Evolutionary conservation across 2,888 invertebrate species (phyloP).

Genomic region (Eugnorisma glareosa): DNA sequence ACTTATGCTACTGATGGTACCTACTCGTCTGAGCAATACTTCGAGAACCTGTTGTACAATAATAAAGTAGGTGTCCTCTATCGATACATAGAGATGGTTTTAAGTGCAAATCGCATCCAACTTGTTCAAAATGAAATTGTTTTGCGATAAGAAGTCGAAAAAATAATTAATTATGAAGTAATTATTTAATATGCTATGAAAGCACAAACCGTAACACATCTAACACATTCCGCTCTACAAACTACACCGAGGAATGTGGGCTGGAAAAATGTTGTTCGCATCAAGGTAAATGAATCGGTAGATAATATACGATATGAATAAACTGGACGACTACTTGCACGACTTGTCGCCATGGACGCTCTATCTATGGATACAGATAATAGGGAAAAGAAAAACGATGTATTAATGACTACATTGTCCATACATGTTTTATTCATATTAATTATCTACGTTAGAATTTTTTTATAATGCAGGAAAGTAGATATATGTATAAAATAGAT

Average conservation of each 20-base stretch:
- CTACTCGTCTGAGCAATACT: not conserved
- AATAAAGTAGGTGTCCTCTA: not conserved
- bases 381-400: conserved; percentile 46
- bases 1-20: not conserved
- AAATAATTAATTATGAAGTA: conserved; percentile 30
- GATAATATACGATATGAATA: conserved; percentile 59
- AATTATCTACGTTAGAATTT: not conserved
- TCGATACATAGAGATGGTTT: not conserved
- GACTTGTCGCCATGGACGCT: conserved; percentile 45
- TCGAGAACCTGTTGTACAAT: not conserved
- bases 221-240: conserved; percentile 65
- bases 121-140: not conserved
- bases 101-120: not conserved
- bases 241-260: conserved; percentile 61
- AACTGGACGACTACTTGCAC: conserved; percentile 43
- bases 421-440: conserved; percentile 17
- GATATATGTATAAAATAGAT: conserved; percentile 1
- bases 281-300: conserved; percentile 66
- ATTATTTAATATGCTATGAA: conserved; percentile 50
- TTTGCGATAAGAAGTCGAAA: not conserved
- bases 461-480: conserved; percentile 11
- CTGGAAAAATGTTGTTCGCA: conserved; percentile 63
- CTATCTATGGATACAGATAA: conserved; percentile 42
- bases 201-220: conserved; percentile 63
- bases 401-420: conserved; percentile 20